Percentiles rank a stretch among this genome's conserved stretches.
These are phyloP conservation scores for Dendropsophus ebraccatus DNA, from an alignment of 2,113 vertebrate genomes.

Conservation along the genomic window DNA sequence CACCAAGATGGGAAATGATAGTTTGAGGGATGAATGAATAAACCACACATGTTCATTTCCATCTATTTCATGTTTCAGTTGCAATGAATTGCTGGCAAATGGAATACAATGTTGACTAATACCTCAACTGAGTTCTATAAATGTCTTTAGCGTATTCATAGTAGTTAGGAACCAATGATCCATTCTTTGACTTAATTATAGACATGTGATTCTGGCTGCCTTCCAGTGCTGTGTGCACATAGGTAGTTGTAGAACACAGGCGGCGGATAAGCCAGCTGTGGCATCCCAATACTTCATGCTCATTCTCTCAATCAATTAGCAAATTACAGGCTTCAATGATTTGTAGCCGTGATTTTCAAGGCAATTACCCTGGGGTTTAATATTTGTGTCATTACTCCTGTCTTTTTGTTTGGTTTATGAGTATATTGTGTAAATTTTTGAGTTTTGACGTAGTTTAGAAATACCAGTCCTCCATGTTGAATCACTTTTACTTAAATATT, in stretches of 20 bases:
- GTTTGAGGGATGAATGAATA: not conserved
- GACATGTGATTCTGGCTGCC: not conserved
- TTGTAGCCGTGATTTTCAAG: constrained; percentile 33
- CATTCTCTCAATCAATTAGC: constrained; percentile 35
- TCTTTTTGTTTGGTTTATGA: not conserved
- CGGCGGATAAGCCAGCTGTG: not conserved
- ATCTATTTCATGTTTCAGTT: not conserved
- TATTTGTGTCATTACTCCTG: not conserved
- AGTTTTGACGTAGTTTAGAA: not conserved
- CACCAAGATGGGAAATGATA: not conserved
- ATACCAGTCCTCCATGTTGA: not conserved
- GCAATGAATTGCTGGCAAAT: not conserved
- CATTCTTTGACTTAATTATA: constrained; percentile 33
- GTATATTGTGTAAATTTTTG: not conserved
- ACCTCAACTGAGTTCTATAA: not conserved
- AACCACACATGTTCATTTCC: not conserved
- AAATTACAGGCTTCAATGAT: constrained; percentile 6
- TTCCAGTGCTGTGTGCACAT: constrained; percentile 3
- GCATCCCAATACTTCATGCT: constrained; percentile 18
- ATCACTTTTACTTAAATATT: not conserved
- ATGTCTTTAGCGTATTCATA: not conserved
- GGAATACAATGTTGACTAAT: not conserved
- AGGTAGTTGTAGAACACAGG: not conserved
- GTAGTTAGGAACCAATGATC: constrained; percentile 37
- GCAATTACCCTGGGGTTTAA: constrained; percentile 10